A percentile compares a stretch with the other conserved stretches of the same genome.
Evolutionary conservation across 2,888 invertebrate species (phyloP).

Genomic region (Papilio elwesi): DNA sequence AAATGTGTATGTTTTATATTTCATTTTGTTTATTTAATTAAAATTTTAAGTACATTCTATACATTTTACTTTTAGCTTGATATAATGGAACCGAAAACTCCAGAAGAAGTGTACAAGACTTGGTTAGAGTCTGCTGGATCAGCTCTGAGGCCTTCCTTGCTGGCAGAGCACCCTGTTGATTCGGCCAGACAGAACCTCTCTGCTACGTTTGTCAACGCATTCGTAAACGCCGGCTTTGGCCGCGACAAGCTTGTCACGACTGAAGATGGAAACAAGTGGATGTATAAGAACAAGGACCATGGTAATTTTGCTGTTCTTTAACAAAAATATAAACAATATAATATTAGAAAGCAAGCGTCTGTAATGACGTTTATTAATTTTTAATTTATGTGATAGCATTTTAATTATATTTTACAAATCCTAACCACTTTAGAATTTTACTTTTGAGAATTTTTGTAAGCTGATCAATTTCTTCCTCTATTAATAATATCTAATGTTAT

Average conservation of each 20-base stretch:
- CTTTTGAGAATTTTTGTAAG: too few relatives aligned
- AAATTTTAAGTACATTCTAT: neutral
- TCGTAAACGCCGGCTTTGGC: conserved; percentile 99
- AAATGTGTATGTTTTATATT: too few relatives aligned
- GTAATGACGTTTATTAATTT: too few relatives aligned
- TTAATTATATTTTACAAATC: too few relatives aligned
- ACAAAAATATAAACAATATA: neutral
- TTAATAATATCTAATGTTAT: too few relatives aligned
- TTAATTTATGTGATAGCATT: too few relatives aligned
- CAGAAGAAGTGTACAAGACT: conserved; percentile 99
- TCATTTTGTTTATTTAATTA: too few relatives aligned
- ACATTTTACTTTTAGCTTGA: conserved; percentile 87
- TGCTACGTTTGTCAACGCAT: conserved; percentile 99
- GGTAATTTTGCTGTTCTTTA: conserved; percentile 61
- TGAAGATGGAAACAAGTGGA: conserved; percentile 93
- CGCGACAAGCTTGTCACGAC: conserved; percentile 96
- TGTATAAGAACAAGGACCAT: conserved; percentile 99
- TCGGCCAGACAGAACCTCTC: conserved; percentile 98
- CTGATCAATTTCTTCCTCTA: too few relatives aligned
- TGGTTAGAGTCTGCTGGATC: conserved; percentile 94
- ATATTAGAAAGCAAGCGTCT: neutral
- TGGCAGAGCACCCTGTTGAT: conserved; percentile 91
- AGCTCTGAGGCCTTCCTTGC: conserved; percentile 87
- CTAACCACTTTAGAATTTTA: too few relatives aligned
- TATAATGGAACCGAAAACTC: conserved; percentile 99